Evolutionary conservation across 2,888 invertebrate genomes (phyloP).

Genomic region (Dasysyrphus albostriatus): DNA sequence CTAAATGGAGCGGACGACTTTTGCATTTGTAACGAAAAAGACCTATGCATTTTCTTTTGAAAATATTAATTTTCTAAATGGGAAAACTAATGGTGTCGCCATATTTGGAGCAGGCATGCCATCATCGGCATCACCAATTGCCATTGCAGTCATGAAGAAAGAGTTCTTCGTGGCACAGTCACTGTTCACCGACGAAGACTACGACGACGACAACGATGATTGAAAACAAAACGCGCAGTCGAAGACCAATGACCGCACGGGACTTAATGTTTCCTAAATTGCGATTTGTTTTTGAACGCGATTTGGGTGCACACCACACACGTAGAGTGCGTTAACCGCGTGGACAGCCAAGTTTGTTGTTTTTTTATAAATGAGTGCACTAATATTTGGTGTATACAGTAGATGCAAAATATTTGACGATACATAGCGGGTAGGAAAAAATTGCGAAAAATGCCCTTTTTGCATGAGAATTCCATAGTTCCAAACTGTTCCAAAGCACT

Average conservation of each 20-base stretch:
- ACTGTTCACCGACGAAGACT: neutral
- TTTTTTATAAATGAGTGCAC: neutral
- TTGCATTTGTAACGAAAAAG: conserved; percentile 51
- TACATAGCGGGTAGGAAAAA: neutral
- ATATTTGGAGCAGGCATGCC: conserved; percentile 52
- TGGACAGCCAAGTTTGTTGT: conserved; percentile 7
- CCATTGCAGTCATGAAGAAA: conserved; percentile 20
- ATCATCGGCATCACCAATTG: conserved; percentile 1
- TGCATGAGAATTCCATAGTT: too few relatives aligned
- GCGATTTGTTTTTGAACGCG: conserved; percentile 56
- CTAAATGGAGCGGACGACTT: conserved; percentile 59
- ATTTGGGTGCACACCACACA: conserved; percentile 53
- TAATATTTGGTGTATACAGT: conserved; percentile 41
- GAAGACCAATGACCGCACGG: conserved; percentile 29
- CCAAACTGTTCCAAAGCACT: too few relatives aligned
- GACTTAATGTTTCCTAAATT: conserved; percentile 46
- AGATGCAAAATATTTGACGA: conserved; percentile 1
- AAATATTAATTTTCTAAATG: conserved; percentile 69
- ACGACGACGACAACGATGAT: conserved; percentile 1
- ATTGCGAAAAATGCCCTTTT: too few relatives aligned
- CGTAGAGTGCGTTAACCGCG: conserved; percentile 66
- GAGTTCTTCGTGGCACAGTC: conserved; percentile 17
- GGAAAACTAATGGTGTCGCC: conserved; percentile 53
- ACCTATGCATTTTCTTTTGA: conserved; percentile 29
- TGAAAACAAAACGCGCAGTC: conserved; percentile 7